A percentile compares a stretch with the other conserved stretches of the same genome.
These are phyloP conservation scores for Cephalopholis sonnerati DNA, from an alignment of 2,113 vertebrate genomes.

Conservation along the genomic window DNA sequence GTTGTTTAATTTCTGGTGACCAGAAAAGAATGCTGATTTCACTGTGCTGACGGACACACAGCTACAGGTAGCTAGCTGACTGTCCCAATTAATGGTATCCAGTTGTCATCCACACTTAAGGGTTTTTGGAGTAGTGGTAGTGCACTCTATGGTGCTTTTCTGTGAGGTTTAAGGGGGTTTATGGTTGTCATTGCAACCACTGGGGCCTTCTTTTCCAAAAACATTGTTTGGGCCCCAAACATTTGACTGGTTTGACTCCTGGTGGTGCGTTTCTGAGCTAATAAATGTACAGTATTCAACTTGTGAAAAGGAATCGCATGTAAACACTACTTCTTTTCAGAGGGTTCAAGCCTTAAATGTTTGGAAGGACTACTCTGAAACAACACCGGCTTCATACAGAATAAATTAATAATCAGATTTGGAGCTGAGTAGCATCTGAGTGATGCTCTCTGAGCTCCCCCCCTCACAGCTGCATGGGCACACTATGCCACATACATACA, in stretches of 20 bases:
- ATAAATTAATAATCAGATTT: conserved; percentile 15
- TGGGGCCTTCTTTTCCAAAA: too few relatives aligned
- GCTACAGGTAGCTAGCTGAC: not conserved
- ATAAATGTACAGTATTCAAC: not conserved
- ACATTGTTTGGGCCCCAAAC: too few relatives aligned
- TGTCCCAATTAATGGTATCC: not conserved
- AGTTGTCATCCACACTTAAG: not conserved
- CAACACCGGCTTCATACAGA: not conserved
- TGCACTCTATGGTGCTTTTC: too few relatives aligned
- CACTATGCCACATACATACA: not conserved
- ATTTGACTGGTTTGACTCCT: too few relatives aligned
- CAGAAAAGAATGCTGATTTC: too few relatives aligned
- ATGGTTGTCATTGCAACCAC: too few relatives aligned
- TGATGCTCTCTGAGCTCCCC: conserved; percentile 11
- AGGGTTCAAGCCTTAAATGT: not conserved
- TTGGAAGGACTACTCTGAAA: not conserved
- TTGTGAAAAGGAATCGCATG: not conserved
- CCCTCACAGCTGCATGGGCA: conserved; percentile 18
- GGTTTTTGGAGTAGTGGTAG: not conserved
- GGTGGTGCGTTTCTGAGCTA: too few relatives aligned
- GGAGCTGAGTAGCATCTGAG: conserved; percentile 17
- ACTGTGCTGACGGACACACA: too few relatives aligned
- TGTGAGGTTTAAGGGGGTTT: too few relatives aligned
- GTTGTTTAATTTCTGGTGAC: too few relatives aligned
- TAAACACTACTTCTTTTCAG: not conserved